These are phyloP conservation scores for Thecocarcelia acutangulata DNA, from an alignment of 2,888 invertebrate species.

Conservation along the genomic window DNA sequence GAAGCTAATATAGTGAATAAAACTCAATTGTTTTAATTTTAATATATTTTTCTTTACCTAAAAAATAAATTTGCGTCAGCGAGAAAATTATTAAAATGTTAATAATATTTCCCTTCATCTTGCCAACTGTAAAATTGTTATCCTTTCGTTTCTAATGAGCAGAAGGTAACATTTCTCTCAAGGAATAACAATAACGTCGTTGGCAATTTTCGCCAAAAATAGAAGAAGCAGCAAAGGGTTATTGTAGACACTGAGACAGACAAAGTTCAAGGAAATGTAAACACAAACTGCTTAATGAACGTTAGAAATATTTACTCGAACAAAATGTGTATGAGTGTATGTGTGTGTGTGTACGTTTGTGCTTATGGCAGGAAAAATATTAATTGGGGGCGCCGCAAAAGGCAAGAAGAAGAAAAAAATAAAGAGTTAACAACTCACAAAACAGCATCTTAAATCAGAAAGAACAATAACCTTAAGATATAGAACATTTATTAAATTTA, in stretches of 20 bases:
- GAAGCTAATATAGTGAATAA: too few relatives aligned
- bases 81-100: slow-evolving; percentile 30
- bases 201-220: slow-evolving; percentile 21
- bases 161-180: neutral
- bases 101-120: too few relatives aligned
- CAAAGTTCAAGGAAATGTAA: slow-evolving; percentile 57
- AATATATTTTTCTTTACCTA: too few relatives aligned
- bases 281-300: slow-evolving; percentile 64
- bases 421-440: slow-evolving; percentile 45
- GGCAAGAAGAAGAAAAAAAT: neutral
- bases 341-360: neutral
- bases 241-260: slow-evolving; percentile 55
- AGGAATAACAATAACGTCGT: slow-evolving; percentile 18
- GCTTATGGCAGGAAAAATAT: slow-evolving; percentile 25
- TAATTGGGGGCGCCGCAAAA: slow-evolving; percentile 47
- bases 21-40: too few relatives aligned
- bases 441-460: slow-evolving; percentile 61
- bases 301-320: slow-evolving; percentile 47
- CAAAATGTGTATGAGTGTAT: too few relatives aligned
- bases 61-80: slow-evolving; percentile 42
- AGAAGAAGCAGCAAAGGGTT: slow-evolving; percentile 16
- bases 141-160: neutral
- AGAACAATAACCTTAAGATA: slow-evolving; percentile 67
- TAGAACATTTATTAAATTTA: slow-evolving; percentile 36
- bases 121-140: too few relatives aligned